Evolutionary conservation across 2,113 vertebrate species (phyloP).

Genomic region (Cromileptes altivelis): DNA sequence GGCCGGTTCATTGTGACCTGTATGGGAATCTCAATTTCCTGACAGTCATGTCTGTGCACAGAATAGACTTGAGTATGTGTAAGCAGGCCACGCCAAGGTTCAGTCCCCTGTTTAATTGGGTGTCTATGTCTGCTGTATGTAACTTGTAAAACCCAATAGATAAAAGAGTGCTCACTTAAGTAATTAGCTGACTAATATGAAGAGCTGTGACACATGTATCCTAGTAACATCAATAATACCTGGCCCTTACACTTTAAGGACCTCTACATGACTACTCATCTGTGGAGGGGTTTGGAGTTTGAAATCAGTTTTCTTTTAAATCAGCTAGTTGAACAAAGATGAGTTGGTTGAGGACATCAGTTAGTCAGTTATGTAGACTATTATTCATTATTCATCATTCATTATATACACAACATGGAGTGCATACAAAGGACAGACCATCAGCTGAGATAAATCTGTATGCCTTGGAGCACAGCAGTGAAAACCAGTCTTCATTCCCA

Average conservation of each 20-base stretch:
- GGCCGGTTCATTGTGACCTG: no score
- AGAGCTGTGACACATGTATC: not conserved
- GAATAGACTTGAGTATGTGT: not conserved
- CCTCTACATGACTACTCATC: no score
- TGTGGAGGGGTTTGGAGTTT: no score
- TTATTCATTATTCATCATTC: not conserved
- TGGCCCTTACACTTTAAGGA: not conserved
- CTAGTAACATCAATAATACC: not conserved
- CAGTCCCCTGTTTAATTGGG: not conserved
- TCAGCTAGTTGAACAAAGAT: not conserved
- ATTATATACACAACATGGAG: not conserved
- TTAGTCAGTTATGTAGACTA: not conserved
- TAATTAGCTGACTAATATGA: not conserved
- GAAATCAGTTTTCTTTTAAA: not conserved
- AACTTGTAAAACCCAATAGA: not conserved
- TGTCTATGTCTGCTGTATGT: no score
- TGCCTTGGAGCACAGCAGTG: conserved; percentile 2
- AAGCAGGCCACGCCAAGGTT: not conserved
- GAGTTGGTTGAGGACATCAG: not conserved
- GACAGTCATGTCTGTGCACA: not conserved
- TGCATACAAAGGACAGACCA: not conserved
- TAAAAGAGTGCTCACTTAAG: not conserved
- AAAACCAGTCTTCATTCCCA: conserved; percentile 18
- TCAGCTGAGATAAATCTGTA: not conserved
- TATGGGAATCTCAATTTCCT: not conserved